Conservation (phyloP, 2,888 invertebrate species). For the Nephrocerus scutellatus region DNA sequence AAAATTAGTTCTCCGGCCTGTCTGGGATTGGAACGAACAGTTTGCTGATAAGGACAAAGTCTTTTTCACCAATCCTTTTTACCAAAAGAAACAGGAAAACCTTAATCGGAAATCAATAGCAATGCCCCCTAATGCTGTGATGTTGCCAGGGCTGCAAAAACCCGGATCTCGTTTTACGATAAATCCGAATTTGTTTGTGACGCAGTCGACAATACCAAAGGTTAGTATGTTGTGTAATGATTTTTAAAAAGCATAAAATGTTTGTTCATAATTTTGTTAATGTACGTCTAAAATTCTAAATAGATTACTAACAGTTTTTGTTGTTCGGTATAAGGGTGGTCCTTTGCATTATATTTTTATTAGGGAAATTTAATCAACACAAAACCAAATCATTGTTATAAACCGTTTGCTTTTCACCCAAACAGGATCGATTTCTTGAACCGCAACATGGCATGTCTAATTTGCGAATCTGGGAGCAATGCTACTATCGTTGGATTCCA, state of each 20-base stretch:
- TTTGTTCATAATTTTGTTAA: neutral
- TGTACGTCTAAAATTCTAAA: neutral
- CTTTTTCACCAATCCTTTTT: constrained; percentile 81
- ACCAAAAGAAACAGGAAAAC: constrained; percentile 43
- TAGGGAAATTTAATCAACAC: no score
- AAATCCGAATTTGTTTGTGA: constrained; percentile 38
- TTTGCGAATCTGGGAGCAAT: constrained; percentile 76
- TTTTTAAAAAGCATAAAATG: neutral
- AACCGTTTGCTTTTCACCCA: no score
- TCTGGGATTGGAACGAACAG: constrained; percentile 89
- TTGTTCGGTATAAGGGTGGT: no score
- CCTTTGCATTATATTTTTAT: no score
- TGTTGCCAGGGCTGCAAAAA: constrained; percentile 33
- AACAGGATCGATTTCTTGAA: constrained; percentile 44
- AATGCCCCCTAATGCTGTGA: constrained; percentile 34
- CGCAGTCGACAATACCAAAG: constrained; percentile 42
- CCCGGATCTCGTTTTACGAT: constrained; percentile 32
- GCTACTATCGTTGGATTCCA: constrained; percentile 84
- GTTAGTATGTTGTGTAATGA: constrained; percentile 8
- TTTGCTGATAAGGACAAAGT: constrained; percentile 73
- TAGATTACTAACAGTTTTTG: no score
- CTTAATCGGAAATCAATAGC: constrained; percentile 38
- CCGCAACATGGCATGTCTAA: constrained; percentile 53
- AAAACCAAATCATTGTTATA: no score
- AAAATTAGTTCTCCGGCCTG: constrained; percentile 60